Evolutionary conservation across 2,113 vertebrate genomes (phyloP).

Genomic region (Ivindomyrus marchei): DNA sequence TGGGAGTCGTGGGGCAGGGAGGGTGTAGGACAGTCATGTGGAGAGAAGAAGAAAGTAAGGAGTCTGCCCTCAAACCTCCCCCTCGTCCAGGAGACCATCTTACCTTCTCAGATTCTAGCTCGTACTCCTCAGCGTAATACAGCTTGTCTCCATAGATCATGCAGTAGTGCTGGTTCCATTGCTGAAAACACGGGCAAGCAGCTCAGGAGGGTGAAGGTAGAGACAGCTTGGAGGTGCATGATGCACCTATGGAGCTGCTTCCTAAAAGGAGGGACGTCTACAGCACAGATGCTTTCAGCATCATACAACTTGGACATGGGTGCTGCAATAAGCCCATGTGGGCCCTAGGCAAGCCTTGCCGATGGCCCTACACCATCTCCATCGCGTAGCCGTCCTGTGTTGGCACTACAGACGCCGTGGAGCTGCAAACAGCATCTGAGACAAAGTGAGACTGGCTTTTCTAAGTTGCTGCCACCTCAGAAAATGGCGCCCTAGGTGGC

Average conservation of each 20-base stretch:
- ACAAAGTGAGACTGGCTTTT: background rate
- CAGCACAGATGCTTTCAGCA: background rate
- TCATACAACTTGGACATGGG: background rate
- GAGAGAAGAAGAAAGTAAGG: background rate
- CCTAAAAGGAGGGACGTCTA: background rate
- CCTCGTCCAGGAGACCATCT: background rate
- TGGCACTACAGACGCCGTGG: background rate
- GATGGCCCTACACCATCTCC: background rate
- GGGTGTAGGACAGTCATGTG: background rate
- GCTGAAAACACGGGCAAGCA: conserved; percentile 51
- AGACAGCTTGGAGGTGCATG: too few species aligned
- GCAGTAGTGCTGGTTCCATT: conserved; percentile 90
- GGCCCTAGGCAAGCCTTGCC: background rate
- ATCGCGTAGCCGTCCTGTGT: background rate
- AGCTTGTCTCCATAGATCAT: conserved; percentile 82
- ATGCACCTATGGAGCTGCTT: background rate
- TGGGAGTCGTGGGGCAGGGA: background rate
- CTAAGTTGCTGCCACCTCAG: background rate
- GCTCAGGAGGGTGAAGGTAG: background rate
- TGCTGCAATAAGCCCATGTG: background rate
- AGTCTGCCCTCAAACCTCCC: background rate
- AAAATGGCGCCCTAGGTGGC: background rate
- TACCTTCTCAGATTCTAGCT: conserved; percentile 77
- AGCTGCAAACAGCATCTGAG: background rate
- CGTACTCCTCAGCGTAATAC: conserved; percentile 87